Evolutionary conservation across 92 coral and sea anemone species (phyloP).

Genomic region (Parazoanthus darwini): DNA sequence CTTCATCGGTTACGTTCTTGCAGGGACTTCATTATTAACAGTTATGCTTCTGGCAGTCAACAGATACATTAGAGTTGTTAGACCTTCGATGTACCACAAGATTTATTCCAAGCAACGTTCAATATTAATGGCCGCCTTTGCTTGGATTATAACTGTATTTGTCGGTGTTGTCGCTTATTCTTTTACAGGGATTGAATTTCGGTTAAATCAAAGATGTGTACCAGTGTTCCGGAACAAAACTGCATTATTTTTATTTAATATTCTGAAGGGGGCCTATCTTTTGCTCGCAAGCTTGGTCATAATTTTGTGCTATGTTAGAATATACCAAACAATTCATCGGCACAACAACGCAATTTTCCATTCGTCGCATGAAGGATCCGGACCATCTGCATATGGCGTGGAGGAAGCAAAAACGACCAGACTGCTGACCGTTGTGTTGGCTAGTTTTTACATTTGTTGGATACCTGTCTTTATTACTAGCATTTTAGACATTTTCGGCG

Average conservation of each 20-base stretch:
- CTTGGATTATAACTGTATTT: background rate
- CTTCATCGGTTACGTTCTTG: background rate
- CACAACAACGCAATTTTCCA: background rate
- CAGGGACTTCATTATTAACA: background rate
- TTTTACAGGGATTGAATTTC: background rate
- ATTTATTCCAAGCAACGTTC: background rate
- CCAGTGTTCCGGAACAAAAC: background rate
- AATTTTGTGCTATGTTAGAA: background rate
- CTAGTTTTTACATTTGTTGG: slow-evolving; percentile 2
- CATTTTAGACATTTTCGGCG: background rate
- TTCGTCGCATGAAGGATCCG: background rate
- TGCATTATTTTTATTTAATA: background rate
- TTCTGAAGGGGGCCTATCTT: background rate
- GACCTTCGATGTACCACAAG: background rate
- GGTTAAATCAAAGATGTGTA: background rate
- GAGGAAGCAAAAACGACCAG: background rate
- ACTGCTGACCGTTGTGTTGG: background rate
- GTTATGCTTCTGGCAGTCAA: background rate
- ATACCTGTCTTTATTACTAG: background rate
- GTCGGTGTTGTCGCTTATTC: background rate
- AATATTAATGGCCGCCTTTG: background rate
- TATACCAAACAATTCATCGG: background rate
- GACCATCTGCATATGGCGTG: background rate
- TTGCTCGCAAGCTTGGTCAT: background rate
- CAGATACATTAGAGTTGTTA: background rate